Evolutionary conservation across 1,140 invertebrate species (phyloP).

Genomic region (Apis florea): DNA sequence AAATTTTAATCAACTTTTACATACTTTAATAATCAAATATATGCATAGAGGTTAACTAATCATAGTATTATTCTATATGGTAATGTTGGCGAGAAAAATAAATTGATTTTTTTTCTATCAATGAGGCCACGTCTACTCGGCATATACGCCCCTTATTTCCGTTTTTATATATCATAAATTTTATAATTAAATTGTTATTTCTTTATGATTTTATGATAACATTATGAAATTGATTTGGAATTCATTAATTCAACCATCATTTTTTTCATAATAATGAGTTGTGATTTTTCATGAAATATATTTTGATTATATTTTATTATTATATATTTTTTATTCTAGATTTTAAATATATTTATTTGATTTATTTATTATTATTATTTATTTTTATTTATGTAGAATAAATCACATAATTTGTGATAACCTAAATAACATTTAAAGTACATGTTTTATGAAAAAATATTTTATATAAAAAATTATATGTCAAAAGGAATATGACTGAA

Average conservation of each 20-base stretch:
- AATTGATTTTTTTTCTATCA: slow-evolving; percentile 56
- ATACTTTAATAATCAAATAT: neutral
- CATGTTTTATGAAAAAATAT: no score
- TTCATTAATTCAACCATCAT: neutral
- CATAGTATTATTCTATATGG: slow-evolving; percentile 3
- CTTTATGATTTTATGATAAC: neutral
- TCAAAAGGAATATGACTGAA: no score
- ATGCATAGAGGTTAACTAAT: slow-evolving; percentile 46
- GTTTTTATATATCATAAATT: slow-evolving; percentile 33
- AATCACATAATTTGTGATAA: no score
- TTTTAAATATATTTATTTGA: neutral
- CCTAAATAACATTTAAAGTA: no score
- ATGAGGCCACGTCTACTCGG: slow-evolving; percentile 64
- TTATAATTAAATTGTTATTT: slow-evolving; percentile 11
- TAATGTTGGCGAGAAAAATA: slow-evolving; percentile 53
- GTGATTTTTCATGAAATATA: neutral
- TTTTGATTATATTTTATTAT: neutral
- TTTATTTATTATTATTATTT: neutral
- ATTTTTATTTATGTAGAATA: neutral
- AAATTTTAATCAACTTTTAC: neutral
- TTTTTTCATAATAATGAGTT: neutral
- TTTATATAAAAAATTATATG: no score
- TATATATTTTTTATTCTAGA: slow-evolving; percentile 5
- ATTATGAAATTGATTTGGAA: neutral
- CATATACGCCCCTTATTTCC: slow-evolving; percentile 74